Base-by-base conservation (phyloP, 1,140 invertebrate species). In the Meloidogyne exigua region DNA sequence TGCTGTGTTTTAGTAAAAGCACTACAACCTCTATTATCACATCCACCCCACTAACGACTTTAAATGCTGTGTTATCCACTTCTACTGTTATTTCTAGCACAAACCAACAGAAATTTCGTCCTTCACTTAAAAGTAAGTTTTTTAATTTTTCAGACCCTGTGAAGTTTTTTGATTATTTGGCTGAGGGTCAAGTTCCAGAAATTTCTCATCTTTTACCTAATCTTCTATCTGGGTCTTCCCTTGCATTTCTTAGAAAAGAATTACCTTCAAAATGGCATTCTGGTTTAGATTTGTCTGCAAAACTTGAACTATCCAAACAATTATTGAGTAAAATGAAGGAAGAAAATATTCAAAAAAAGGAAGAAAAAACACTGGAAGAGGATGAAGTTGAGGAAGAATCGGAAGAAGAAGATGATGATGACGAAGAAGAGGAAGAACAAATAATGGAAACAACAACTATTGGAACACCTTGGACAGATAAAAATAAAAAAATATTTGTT, bases 151-250 rank as follows among this genome's bases (percentile, higher is more conserved):
- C 76, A 86, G 85, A 86, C 80, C 84, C 86, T 42, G 67, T 87
- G 18, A 76, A 78, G 65, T 62, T 86, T 44, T 84, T 87, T 65
- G 84, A 86, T 68, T 79, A 78, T 74, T 49, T 86, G 62, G 75
- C 63, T 5, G 76, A 77, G 23, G 69, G 77, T 5, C 76, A 80
- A 12, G 69, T 83, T 0, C 82, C 79, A 1, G 85, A 87, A 44
- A 72, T 86, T 42, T 68, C 76, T 18, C 76, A 84, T 49, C 64
- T 87, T 10, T 77, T 86, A 18, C 86, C 85, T 12, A 82, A 81
- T 28, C 67, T 86, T 1, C 13, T 87, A n/a, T 32, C 75, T 13
- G 71, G 62, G 25, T 68, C 69, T 15, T 66, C 79, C 63, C 78
- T 84, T 68, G 25, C 63, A n/a, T 78, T 73, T 70, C 63, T 86